phyloP scores from a whole-genome alignment of 2,888 invertebrate species.

The Toxonevra muliebris region DNA sequence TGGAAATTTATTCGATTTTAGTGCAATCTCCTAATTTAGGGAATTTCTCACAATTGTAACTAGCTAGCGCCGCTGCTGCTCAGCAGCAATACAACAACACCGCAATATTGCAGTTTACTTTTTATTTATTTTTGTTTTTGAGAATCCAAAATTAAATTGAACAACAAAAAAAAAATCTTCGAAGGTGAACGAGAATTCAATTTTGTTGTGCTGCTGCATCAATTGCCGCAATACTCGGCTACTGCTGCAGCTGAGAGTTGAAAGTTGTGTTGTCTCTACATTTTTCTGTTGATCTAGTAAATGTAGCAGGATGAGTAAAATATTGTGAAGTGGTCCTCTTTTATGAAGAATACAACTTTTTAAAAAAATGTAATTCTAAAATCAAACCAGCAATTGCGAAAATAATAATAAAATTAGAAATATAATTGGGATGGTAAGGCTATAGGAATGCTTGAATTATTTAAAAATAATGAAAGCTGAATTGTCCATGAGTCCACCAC shows the following conservation, averaged over 20 bases:
- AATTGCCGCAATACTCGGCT: slow-evolving; percentile 5
- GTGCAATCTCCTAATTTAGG: slow-evolving; percentile 28
- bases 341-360: not conserved
- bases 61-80: slow-evolving; percentile 2
- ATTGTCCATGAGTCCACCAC: no score
- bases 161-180: slow-evolving; percentile 18
- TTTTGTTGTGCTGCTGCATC: slow-evolving; percentile 6
- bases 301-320: not conserved
- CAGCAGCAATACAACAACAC: no score
- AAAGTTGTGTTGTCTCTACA: not conserved
- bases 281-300: no score
- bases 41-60: slow-evolving; percentile 27
- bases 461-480: no score
- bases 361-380: no score
- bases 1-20: slow-evolving; percentile 26
- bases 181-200: slow-evolving; percentile 33
- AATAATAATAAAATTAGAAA: no score
- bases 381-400: no score
- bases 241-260: slow-evolving; percentile 15
- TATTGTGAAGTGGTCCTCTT: not conserved
- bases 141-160: not conserved
- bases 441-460: no score
- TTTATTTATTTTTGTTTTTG: not conserved
- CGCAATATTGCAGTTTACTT: no score
- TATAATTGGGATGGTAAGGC: no score